A percentile compares a stretch with the other conserved stretches of the same genome.
These are phyloP conservation scores for Numenius arquata DNA, from an alignment of 2,113 vertebrate species.

Conservation along the genomic window DNA sequence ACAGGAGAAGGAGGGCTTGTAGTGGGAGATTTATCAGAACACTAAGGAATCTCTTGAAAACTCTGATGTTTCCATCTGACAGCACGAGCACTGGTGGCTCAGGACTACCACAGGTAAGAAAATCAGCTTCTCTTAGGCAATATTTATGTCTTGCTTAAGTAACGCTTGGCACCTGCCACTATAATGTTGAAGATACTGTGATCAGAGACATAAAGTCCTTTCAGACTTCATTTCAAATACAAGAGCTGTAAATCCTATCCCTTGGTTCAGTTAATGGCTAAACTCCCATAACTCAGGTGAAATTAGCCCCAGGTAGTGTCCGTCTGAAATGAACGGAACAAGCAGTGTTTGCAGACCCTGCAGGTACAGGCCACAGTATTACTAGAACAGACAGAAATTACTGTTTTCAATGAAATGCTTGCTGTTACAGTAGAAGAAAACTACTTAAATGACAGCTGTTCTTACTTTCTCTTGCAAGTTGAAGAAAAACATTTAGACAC, in stretches of 20 bases:
- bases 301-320: neutral
- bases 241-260: neutral
- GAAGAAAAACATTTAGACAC: neutral
- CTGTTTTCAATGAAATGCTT: neutral
- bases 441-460: neutral
- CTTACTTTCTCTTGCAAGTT: neutral
- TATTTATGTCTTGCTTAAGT: neutral
- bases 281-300: neutral
- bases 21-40: neutral
- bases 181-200: neutral
- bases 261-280: neutral
- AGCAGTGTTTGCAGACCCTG: neutral
- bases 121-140: neutral
- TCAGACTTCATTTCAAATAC: neutral
- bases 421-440: neutral
- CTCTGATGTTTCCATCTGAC: neutral
- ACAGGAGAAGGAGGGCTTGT: neutral
- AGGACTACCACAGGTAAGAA: slow-evolving; percentile 30
- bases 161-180: neutral
- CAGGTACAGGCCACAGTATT: neutral
- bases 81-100: neutral
- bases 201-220: neutral
- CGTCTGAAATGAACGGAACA: neutral
- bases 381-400: neutral
- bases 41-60: neutral